Evolutionary conservation across 2,797 vertebrate genomes (phyloP).

Genomic region (Cuniculus paca): DNA sequence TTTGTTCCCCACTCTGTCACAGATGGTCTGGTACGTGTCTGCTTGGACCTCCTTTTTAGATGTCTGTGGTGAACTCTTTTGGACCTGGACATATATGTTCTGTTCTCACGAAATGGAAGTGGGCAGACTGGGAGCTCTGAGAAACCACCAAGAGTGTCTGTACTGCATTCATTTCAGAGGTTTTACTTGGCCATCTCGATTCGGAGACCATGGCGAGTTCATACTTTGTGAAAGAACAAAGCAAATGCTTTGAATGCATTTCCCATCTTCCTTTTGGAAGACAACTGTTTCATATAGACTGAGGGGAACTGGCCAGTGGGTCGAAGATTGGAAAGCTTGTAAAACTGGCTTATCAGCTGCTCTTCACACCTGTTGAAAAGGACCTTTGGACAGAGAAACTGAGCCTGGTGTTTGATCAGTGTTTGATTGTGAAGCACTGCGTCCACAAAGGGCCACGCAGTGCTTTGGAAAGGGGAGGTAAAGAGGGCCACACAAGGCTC

Average conservation of each 20-base stretch:
- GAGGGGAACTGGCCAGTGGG: neutral
- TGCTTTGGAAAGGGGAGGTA: neutral
- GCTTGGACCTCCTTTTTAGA: slow-evolving; percentile 20
- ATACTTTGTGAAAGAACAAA: slow-evolving; percentile 26
- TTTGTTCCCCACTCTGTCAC: slow-evolving; percentile 38
- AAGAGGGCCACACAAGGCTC: neutral
- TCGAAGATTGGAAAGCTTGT: neutral
- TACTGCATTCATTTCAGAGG: neutral
- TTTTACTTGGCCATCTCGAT: slow-evolving; percentile 32
- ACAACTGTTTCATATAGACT: neutral
- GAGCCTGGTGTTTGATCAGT: slow-evolving; percentile 48
- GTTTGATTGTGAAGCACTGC: slow-evolving; percentile 26
- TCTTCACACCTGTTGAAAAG: slow-evolving; percentile 69
- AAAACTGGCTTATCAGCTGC: slow-evolving; percentile 53
- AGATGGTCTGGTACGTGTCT: slow-evolving; percentile 68
- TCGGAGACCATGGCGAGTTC: slow-evolving; percentile 10
- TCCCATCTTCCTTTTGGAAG: neutral
- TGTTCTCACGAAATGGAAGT: neutral
- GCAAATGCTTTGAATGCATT: neutral
- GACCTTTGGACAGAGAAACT: slow-evolving; percentile 68
- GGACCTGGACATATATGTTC: neutral
- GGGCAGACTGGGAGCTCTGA: neutral
- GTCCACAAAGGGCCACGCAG: slow-evolving; percentile 62
- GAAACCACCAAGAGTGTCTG: neutral
- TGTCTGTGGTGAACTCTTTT: slow-evolving; percentile 55